Conservation (phyloP, 2,888 invertebrate genomes). For the Acanthosoma haemorrhoidale region DNA sequence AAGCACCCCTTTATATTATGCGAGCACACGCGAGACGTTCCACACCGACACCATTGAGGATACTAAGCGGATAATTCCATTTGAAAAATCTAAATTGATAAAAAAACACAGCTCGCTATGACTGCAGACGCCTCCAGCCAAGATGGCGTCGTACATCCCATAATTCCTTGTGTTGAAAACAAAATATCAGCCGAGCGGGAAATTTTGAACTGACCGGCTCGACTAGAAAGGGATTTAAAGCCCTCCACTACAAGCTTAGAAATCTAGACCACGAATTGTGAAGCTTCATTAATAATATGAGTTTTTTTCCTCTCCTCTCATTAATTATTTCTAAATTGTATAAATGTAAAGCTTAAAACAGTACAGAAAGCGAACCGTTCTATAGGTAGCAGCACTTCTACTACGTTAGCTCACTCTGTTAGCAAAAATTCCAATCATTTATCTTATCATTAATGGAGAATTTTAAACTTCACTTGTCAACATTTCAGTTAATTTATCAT, state of each 20-base stretch:
- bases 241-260: neutral
- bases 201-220: constrained; percentile 33
- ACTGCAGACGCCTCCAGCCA: constrained; percentile 67
- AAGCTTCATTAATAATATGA: neutral
- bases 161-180: constrained; percentile 39
- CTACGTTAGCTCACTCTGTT: neutral
- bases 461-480: too few species aligned
- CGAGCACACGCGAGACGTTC: constrained; percentile 19
- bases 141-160: constrained; percentile 56
- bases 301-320: neutral
- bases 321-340: neutral
- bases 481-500: too few species aligned
- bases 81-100: constrained; percentile 47
- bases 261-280: neutral
- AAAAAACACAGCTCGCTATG: constrained; percentile 52
- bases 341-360: neutral
- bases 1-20: constrained; percentile 26
- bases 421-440: neutral
- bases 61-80: constrained; percentile 43
- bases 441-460: neutral
- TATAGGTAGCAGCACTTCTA: neutral
- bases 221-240: neutral
- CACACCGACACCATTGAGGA: constrained; percentile 35
- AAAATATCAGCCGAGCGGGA: constrained; percentile 33
- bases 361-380: neutral